phyloP scores from a whole-genome alignment of 2,113 vertebrate species.

The Seriola dumerili region DNA sequence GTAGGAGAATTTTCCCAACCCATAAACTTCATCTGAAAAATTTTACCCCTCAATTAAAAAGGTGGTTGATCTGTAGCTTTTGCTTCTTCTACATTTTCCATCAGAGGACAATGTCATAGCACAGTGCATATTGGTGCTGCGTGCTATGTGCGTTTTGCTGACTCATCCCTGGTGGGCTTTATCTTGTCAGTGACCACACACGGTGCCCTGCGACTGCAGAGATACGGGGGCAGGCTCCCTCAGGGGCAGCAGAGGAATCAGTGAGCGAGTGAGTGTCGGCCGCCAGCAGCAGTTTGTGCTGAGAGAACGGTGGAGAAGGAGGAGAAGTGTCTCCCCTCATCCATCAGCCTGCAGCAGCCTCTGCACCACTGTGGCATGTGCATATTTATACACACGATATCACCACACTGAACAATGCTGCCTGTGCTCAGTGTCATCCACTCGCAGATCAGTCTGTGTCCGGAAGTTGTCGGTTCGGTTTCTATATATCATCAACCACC shows the following conservation, averaged over 20 bases:
- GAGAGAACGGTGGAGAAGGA: constrained; percentile 24
- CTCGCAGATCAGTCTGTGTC: not conserved
- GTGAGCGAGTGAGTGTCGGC: constrained; percentile 35
- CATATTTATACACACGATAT: not conserved
- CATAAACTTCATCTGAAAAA: too few relatives aligned
- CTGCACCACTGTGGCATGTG: not conserved
- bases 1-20: too few relatives aligned
- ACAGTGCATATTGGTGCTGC: not conserved
- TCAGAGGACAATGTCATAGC: not conserved
- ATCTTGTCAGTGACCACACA: constrained; percentile 21
- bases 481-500: not conserved
- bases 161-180: constrained; percentile 35
- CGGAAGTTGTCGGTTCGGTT: not conserved
- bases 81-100: not conserved
- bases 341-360: constrained; percentile 40
- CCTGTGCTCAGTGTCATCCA: not conserved
- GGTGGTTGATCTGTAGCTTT: not conserved
- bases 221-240: not conserved
- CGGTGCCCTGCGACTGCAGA: not conserved
- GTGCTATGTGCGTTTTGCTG: constrained; percentile 27
- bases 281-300: constrained; percentile 44
- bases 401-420: constrained; percentile 8
- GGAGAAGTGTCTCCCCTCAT: constrained; percentile 27
- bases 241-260: not conserved
- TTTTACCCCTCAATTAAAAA: too few relatives aligned